phyloP scores from a whole-genome alignment of 2,888 invertebrate species.

The Melanostoma mellinum region DNA sequence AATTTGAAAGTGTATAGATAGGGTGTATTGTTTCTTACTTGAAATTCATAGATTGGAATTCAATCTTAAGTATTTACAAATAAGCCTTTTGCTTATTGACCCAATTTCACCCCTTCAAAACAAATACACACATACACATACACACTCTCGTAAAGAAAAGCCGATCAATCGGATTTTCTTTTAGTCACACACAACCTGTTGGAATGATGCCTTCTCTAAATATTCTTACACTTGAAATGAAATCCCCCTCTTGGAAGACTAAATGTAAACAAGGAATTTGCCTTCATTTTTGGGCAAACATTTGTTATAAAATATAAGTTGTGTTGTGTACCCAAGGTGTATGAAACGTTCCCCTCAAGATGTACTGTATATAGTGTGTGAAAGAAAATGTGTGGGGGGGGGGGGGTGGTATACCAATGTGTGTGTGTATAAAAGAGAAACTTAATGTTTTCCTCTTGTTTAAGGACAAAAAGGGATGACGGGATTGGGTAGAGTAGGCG shows the following conservation, averaged over 20 bases:
- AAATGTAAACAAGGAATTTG: conserved; percentile 57
- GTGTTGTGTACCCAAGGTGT: conserved; percentile 11
- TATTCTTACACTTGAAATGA: conserved; percentile 43
- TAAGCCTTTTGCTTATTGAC: conserved; percentile 60
- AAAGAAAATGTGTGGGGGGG: background rate
- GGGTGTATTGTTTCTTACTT: background rate
- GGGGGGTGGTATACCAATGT: background rate
- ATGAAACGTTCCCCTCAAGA: conserved; percentile 1
- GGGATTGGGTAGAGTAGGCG: conserved; percentile 1
- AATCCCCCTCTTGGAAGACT: conserved; percentile 26
- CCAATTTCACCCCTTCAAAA: background rate
- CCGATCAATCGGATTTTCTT: conserved; percentile 16
- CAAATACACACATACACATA: background rate
- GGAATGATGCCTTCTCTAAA: conserved; percentile 41
- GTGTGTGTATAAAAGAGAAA: conserved; percentile 1
- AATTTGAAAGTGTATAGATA: background rate
- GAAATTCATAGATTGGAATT: conserved; percentile 38
- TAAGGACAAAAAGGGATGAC: background rate
- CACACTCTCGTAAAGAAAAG: background rate
- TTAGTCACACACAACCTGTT: conserved; percentile 55
- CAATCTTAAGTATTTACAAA: conserved; percentile 45
- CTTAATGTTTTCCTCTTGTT: conserved; percentile 14
- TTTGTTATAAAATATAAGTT: conserved; percentile 57
- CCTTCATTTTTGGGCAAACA: conserved; percentile 64
- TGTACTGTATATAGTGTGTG: conserved; percentile 1